Evolutionary conservation across 2,797 vertebrate species (phyloP).

Genomic region (Furcifer pardalis): DNA sequence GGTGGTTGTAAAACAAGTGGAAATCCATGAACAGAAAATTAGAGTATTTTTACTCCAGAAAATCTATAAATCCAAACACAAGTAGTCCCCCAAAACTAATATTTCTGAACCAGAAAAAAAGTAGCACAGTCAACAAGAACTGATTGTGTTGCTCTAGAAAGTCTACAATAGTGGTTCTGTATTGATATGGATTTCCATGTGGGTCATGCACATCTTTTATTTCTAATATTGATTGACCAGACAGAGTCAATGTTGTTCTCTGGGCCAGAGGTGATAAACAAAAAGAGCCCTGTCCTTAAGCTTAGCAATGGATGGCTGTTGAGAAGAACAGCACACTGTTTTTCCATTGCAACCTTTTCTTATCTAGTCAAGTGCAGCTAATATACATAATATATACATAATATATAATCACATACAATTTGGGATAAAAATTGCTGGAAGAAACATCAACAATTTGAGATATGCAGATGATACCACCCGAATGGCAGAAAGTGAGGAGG

Average conservation of each 20-base stretch:
- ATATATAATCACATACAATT: no score
- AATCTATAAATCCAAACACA: no score
- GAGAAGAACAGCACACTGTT: slow-evolving; percentile 43
- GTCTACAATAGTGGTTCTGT: background rate
- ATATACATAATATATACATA: slow-evolving; percentile 73
- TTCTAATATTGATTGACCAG: background rate
- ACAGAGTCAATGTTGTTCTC: background rate
- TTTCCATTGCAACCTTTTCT: slow-evolving; percentile 59
- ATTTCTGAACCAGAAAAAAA: background rate
- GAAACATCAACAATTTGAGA: no score
- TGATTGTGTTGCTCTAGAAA: no score
- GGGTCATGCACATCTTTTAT: background rate
- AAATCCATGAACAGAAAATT: no score
- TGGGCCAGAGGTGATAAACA: background rate
- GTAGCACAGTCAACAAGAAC: background rate
- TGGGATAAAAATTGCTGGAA: no score
- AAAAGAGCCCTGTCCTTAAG: background rate
- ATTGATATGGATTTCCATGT: background rate
- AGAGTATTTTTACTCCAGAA: no score
- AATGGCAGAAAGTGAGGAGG: no score
- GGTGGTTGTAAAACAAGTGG: no score
- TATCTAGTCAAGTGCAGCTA: slow-evolving; percentile 70
- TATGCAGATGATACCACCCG: no score
- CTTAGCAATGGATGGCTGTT: background rate
- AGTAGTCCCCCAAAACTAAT: background rate